phyloP scores from a whole-genome alignment of 2,797 vertebrate genomes.

The Sardinella longiceps region DNA sequence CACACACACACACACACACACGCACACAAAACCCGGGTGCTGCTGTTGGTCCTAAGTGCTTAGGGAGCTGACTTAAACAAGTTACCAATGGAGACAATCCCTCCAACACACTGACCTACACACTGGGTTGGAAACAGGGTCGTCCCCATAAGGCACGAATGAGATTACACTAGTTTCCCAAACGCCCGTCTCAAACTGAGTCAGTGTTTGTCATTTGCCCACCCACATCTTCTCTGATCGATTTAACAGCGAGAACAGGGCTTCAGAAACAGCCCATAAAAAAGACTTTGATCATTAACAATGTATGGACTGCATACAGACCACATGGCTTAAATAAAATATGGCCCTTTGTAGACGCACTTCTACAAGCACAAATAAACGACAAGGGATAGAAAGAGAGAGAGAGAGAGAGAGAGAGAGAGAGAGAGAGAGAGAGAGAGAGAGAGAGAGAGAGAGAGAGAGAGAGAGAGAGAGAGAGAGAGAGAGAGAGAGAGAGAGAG shows the following conservation, averaged over 20 bases:
- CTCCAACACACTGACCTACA: background rate
- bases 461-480: background rate
- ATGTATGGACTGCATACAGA: constrained; percentile 13
- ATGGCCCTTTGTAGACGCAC: background rate
- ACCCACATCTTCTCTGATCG: background rate
- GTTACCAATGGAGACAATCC: background rate
- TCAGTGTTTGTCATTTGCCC: background rate
- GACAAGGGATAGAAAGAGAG: background rate
- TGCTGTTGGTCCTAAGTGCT: constrained; percentile 1
- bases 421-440: background rate
- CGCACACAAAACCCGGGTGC: background rate
- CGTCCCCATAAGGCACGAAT: background rate
- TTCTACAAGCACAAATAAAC: background rate
- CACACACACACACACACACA: background rate
- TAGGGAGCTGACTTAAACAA: background rate
- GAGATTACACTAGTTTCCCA: background rate
- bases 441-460: background rate
- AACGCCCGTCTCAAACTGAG: background rate
- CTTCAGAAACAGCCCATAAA: background rate
- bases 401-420: background rate
- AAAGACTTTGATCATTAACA: constrained; percentile 1
- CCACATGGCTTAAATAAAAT: constrained; percentile 17
- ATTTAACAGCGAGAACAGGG: background rate
- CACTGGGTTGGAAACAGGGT: background rate
- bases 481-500: background rate